Evolutionary conservation across 2,888 invertebrate species (phyloP).

Genomic region (Furcula furcula): DNA sequence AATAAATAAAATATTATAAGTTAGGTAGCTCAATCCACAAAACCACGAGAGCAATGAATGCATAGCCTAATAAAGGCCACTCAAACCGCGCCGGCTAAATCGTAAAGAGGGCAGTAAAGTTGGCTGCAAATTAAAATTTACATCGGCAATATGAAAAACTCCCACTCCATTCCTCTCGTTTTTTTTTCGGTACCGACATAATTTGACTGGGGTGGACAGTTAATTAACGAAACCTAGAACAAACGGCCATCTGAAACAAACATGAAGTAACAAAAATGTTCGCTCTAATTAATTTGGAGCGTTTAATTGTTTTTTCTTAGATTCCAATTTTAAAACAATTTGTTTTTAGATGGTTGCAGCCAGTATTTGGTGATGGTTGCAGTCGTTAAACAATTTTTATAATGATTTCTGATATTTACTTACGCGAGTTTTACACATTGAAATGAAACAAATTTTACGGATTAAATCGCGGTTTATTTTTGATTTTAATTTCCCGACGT

Average conservation of each 20-base stretch:
- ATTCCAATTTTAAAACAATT: not conserved
- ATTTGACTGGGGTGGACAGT: conserved; percentile 72
- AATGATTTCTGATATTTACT: too few species aligned
- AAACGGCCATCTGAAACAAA: conserved; percentile 58
- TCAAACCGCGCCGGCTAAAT: conserved; percentile 70
- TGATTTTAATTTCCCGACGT: too few species aligned
- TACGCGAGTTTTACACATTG: too few species aligned
- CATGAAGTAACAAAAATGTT: conserved; percentile 41
- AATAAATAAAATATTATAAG: conserved; percentile 13
- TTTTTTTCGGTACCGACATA: conserved; percentile 58
- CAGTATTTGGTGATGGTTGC: too few species aligned
- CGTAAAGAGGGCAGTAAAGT: conserved; percentile 78
- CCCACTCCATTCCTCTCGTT: conserved; percentile 64
- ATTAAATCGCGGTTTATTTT: too few species aligned
- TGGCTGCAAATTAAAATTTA: conserved; percentile 79
- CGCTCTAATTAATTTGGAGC: conserved; percentile 30
- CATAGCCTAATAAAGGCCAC: conserved; percentile 71
- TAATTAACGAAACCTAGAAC: conserved; percentile 73
- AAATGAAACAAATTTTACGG: too few species aligned
- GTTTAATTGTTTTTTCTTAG: conserved; percentile 16
- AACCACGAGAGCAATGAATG: conserved; percentile 60
- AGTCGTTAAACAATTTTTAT: too few species aligned
- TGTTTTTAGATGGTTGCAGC: not conserved
- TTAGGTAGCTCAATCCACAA: conserved; percentile 35
- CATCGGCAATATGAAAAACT: conserved; percentile 78